A percentile compares a stretch with the other conserved stretches of the same genome.
Conservation (phyloP, 2,797 vertebrate species). For the Macropus fuliginosus region DNA sequence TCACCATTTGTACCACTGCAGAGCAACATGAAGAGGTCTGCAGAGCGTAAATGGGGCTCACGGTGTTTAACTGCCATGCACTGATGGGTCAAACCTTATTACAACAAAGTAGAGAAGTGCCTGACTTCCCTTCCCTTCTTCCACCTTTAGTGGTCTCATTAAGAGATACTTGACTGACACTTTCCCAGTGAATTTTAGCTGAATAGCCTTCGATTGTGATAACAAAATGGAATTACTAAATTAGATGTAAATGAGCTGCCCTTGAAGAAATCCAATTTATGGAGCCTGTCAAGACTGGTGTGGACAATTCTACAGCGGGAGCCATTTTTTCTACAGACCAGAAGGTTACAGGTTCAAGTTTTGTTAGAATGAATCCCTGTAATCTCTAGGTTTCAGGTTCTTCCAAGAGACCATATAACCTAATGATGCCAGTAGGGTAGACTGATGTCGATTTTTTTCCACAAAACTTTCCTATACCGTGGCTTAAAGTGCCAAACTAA, state of each 20-base stretch:
- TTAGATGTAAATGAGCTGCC: slow-evolving; percentile 72
- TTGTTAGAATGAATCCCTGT: slow-evolving; percentile 40
- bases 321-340: slow-evolving; percentile 38
- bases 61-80: slow-evolving; percentile 53
- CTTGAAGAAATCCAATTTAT: slow-evolving; percentile 38
- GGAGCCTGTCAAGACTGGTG: background rate
- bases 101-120: background rate
- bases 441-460: background rate
- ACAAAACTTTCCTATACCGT: background rate
- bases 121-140: slow-evolving; percentile 60
- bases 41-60: slow-evolving; percentile 45
- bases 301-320: background rate
- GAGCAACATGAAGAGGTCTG: background rate
- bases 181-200: slow-evolving; percentile 37
- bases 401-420: background rate
- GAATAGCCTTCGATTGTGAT: slow-evolving; percentile 52
- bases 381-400: slow-evolving; percentile 27
- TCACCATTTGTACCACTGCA: background rate
- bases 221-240: slow-evolving; percentile 63
- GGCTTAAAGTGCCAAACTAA: background rate
- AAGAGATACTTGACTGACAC: slow-evolving; percentile 36
- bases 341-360: slow-evolving; percentile 56
- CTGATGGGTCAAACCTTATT: slow-evolving; percentile 18
- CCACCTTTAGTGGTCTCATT: slow-evolving; percentile 60
- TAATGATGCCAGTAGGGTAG: background rate